phyloP scores from a whole-genome alignment of 2,113 vertebrate genomes.

The Malurus melanocephalus region DNA sequence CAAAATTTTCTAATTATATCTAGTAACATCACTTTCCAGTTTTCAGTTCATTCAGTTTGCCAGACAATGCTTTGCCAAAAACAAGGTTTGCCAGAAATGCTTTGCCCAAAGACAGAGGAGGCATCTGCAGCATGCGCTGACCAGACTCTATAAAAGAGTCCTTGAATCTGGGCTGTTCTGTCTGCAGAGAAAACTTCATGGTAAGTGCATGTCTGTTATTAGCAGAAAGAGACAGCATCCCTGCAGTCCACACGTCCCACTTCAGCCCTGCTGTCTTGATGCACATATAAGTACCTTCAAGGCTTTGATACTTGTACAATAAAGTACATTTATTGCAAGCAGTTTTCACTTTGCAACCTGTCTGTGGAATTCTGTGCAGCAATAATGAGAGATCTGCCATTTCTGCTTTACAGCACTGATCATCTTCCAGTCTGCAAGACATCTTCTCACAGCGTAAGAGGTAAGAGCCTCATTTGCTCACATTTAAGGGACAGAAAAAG shows the following conservation, averaged over 20 bases:
- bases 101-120: conserved; percentile 65
- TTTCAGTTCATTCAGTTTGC: conserved; percentile 62
- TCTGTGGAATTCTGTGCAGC: not conserved
- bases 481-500: not conserved
- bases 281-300: not conserved
- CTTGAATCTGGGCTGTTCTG: not conserved
- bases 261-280: not conserved
- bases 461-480: conserved; percentile 59
- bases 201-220: conserved; percentile 16
- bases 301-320: not conserved
- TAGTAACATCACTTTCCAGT: conserved; percentile 43
- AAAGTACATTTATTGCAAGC: not conserved
- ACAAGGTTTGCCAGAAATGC: conserved; percentile 63
- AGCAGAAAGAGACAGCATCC: not conserved
- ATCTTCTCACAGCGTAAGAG: conserved; percentile 46
- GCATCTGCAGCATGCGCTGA: conserved; percentile 50
- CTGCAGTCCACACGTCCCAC: not conserved
- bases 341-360: not conserved
- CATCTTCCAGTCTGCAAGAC: conserved; percentile 33
- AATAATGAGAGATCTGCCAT: not conserved
- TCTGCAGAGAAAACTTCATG: conserved; percentile 23
- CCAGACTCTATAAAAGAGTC: conserved; percentile 41
- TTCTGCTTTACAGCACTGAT: conserved; percentile 14
- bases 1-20: conserved; percentile 64
- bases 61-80: conserved; percentile 75